Percentiles rank a stretch among this genome's conserved stretches.
Conservation (phyloP, 2,797 vertebrate species). For the Merluccius polli region DNA sequence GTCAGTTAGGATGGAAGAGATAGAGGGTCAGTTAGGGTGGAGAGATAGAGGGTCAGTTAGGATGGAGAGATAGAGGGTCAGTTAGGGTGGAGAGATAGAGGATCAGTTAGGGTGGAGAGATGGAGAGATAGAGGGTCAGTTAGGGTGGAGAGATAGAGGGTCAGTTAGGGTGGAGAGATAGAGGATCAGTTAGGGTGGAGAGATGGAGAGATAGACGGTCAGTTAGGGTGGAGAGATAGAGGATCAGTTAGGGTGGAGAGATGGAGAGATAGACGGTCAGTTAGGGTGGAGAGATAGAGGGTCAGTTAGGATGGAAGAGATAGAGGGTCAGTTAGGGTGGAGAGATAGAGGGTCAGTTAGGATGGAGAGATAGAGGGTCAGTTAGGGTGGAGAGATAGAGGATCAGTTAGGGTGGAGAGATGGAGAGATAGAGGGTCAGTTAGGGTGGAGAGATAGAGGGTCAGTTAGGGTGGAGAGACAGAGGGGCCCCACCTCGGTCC, state of each 20-base stretch:
- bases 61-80: not conserved
- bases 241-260: too few species aligned
- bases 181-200: not conserved
- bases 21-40: not conserved
- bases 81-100: not conserved
- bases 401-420: too few species aligned
- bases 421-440: too few species aligned
- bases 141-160: not conserved
- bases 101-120: too few species aligned
- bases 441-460: not conserved
- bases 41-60: too few species aligned
- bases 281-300: not conserved
- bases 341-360: not conserved
- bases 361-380: too few species aligned
- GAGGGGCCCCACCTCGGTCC: constrained; percentile 85
- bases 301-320: too few species aligned
- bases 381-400: too few species aligned
- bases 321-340: too few species aligned
- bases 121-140: not conserved
- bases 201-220: not conserved
- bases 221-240: not conserved
- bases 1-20: not conserved
- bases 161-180: not conserved
- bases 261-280: not conserved
- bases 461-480: not conserved